Evolutionary conservation across 2,797 vertebrate genomes (phyloP), one percentile per base, ranked within the genome.

Genomic region (Phalloptychus januarius): DNA sequence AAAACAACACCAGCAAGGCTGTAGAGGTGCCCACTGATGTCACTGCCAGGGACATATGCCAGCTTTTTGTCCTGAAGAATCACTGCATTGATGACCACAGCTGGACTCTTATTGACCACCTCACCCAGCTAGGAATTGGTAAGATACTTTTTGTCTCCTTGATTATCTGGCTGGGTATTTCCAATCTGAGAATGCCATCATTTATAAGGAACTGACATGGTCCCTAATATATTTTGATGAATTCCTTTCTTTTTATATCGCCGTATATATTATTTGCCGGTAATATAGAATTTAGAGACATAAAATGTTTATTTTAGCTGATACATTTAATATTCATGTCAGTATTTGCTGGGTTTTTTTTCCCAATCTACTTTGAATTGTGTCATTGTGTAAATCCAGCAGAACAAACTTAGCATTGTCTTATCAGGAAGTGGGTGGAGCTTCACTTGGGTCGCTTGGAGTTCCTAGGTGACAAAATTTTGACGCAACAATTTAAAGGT

Each of bases 81-180:
- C 97, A 97, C 89, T 98, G 96, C 89, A 88, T 97, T n/a, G 97
- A 99, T 91, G 98, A 99, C 93, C 96, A 98, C 93, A 97, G 96
- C 94, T 99, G 98, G 98, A 98, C 97, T 11, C 95, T 99, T 67
- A 97, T 97, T 94, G 98, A 99, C 86, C 96, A 98, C 81, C 95
- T 98, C 79, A 88, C 95, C 79, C 96, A 95, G 65, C 83, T 96
- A 85, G 95, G 97, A 88, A 95, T 99, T 92, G 98, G 98, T 99
- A 96, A 95, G 94, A 74, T 61, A 4, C 6, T 0, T 5, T 36
- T 58, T 36, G 12, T 23, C 28, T 50, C 7, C 7, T 11, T 33
- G 12, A 52, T 13, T 45, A n/a, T 52, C 76, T 45, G 33, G 5
- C n/a, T 38, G 25, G 7, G 40, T 12, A 44, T 28, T n/a, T 70